Base-by-base conservation (phyloP, 2,888 invertebrate species). In the Acleris cristana region DNA sequence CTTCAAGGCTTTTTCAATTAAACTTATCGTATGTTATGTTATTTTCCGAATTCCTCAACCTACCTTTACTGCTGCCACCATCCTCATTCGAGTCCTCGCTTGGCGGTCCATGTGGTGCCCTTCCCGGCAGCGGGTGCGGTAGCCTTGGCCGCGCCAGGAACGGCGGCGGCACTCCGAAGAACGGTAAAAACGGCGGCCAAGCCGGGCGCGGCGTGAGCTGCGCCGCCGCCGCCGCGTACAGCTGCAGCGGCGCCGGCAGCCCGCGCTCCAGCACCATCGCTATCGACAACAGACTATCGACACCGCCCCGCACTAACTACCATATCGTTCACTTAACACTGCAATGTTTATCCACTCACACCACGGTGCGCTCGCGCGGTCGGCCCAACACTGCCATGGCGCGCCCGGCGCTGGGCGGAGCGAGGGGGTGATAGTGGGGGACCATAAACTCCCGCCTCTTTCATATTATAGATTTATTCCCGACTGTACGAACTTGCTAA, bases 221-320 rank as follows among this genome's bases (percentile, higher is more conserved):
- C 84, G 95, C 95, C 79, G 95, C 95, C 78, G 95, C 95, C 83
- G 95, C 95, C 80, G 95, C 95, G 84, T 95, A 95, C 76, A 95
- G 89, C 82, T 95, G 95, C 86, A 95, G 88, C 80, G 95, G 95
- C 84, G 95, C 94, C 89, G 95, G 95, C 89, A 96, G 86, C 76
- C 95, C 95, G 86, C 89, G 93, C 83, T 95, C 95, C 83, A 95
- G 88, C 89, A 95, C 95, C 95, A 95, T 95, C 83, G 81, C 84
- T 51, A 44, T 71, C 82, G 88, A 84, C 88, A 89, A 89, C 81
- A 87, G 87, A 66, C 79, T 77, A 77, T 76, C 83, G 82, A 81
- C 79, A 73, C 72, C 76, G 73, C 79, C 78, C 78, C 79, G 78
- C 84, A 84, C 84, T 81, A 76, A 72, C n/a, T n/a, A 68, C 51